Conservation (phyloP, 1,140 invertebrate genomes). For the Leucophenga varia region DNA sequence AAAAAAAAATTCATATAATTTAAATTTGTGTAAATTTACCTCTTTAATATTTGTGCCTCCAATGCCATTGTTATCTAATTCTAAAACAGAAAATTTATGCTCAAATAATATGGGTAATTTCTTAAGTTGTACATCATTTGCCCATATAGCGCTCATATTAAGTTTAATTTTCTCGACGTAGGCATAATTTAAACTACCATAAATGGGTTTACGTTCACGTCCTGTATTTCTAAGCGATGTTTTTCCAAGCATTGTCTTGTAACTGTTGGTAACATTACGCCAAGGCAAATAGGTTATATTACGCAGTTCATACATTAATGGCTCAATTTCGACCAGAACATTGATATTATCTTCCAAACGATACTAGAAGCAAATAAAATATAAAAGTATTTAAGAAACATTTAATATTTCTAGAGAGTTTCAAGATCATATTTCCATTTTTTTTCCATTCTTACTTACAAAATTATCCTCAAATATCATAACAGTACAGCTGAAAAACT, state of each 20-base stretch:
- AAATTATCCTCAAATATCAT: constrained; percentile 53
- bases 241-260: constrained; percentile 38
- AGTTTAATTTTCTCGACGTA: constrained; percentile 44
- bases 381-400: neutral
- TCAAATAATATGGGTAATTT: constrained; percentile 40
- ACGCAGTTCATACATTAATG: constrained; percentile 40
- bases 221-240: constrained; percentile 37
- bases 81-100: constrained; percentile 37
- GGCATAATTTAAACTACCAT: constrained; percentile 40
- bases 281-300: constrained; percentile 45
- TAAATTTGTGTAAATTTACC: constrained; percentile 2
- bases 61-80: constrained; percentile 34
- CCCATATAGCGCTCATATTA: constrained; percentile 30
- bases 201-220: constrained; percentile 39
- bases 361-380: constrained; percentile 22
- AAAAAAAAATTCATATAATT: neutral
- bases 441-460: constrained; percentile 26
- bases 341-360: constrained; percentile 45
- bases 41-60: constrained; percentile 39
- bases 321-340: constrained; percentile 43
- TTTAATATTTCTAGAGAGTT: too few species aligned
- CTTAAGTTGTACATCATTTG: constrained; percentile 11
- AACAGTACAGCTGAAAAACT: constrained; percentile 45
- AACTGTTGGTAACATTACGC: constrained; percentile 43
- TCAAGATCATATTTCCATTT: neutral